Percentiles rank a stretch among this genome's conserved stretches.
Conservation (phyloP, 2,888 invertebrate species). For the Lithophane ornitopus region DNA sequence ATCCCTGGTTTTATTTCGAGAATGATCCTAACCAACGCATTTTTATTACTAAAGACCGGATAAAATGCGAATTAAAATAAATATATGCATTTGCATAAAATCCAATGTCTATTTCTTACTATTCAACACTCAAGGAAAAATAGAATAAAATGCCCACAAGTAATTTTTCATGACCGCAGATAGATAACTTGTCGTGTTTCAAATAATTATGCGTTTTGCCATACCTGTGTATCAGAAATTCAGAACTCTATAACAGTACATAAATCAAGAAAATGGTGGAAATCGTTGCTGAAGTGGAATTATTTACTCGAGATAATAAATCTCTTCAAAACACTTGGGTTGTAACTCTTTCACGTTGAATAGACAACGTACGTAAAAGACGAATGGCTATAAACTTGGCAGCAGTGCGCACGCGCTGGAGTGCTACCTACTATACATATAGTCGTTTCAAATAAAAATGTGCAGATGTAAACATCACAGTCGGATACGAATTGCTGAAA, state of each 20-base stretch:
- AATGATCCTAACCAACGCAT: not conserved
- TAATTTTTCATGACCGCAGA: not conserved
- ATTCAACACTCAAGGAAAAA: not conserved
- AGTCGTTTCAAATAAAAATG: constrained; percentile 69
- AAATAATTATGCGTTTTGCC: not conserved
- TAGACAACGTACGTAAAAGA: constrained; percentile 69
- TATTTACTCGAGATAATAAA: constrained; percentile 73
- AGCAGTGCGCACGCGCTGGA: constrained; percentile 62
- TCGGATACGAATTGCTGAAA: constrained; percentile 54
- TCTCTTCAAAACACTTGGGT: constrained; percentile 68
- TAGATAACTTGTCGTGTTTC: not conserved
- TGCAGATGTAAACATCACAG: constrained; percentile 68
- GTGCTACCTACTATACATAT: constrained; percentile 41
- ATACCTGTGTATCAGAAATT: constrained; percentile 1
- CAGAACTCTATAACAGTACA: constrained; percentile 41
- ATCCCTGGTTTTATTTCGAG: not conserved
- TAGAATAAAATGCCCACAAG: not conserved
- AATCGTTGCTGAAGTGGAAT: constrained; percentile 66
- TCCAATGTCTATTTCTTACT: no score
- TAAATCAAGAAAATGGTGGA: constrained; percentile 68
- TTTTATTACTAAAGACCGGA: not conserved
- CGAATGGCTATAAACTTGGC: constrained; percentile 73
- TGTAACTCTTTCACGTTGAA: constrained; percentile 68
- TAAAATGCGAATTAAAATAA: no score
- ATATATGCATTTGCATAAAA: no score